These are phyloP conservation scores for Promerops cafer DNA, from an alignment of 2,113 vertebrate species.

Conservation along the genomic window DNA sequence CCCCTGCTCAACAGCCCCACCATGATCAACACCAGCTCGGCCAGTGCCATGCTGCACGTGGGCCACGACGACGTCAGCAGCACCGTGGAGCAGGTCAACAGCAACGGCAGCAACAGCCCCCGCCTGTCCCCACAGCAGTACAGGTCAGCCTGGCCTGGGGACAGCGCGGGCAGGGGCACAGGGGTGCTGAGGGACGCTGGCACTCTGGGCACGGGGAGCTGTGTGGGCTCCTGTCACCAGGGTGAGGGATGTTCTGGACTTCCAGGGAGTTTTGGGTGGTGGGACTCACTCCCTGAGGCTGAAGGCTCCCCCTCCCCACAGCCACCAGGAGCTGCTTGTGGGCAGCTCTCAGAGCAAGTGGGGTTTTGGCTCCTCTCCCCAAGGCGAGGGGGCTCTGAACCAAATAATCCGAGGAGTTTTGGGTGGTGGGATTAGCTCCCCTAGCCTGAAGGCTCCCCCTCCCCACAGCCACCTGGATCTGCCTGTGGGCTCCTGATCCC, in stretches of 20 bases:
- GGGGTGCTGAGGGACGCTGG: fast-evolving
- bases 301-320: background rate
- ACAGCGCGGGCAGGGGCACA: fast-evolving
- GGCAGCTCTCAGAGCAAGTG: background rate
- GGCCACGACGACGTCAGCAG: conserved; percentile 94
- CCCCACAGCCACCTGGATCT: background rate
- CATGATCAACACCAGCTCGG: conserved; percentile 85
- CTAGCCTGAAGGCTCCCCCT: background rate
- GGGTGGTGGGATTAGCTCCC: background rate
- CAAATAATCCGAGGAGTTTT: background rate
- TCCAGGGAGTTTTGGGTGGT: fast-evolving
- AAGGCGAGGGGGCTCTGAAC: background rate
- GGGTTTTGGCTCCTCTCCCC: background rate
- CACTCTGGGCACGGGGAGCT: fast-evolving
- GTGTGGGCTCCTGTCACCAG: fast-evolving
- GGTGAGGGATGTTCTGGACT: background rate
- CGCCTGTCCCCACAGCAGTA: conserved; percentile 96
- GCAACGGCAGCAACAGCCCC: conserved; percentile 95
- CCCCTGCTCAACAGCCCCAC: conserved; percentile 89
- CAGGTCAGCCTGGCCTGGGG: conserved; percentile 74
- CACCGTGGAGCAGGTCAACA: conserved; percentile 95
- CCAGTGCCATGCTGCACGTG: conserved; percentile 91
- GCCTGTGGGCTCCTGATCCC: too few relatives aligned
- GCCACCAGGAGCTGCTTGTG: background rate
- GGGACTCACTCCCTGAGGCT: fast-evolving